A percentile compares a stretch with the other conserved stretches of the same genome.
These are phyloP conservation scores for Thyatira batis DNA, from an alignment of 2,888 invertebrate genomes.

Conservation along the genomic window DNA sequence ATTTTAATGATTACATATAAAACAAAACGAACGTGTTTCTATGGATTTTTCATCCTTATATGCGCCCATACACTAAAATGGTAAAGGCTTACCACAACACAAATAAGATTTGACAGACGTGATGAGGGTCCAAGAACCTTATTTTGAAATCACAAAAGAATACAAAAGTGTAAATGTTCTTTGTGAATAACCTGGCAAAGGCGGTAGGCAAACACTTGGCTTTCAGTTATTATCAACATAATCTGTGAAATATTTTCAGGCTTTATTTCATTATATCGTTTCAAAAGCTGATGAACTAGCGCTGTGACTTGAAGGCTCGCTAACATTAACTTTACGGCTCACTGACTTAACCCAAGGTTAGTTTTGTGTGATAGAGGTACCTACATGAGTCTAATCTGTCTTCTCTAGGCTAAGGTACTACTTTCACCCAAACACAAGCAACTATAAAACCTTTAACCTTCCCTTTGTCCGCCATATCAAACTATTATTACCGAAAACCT, in stretches of 20 bases:
- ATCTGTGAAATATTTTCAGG: neutral
- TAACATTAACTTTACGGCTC: too few species aligned
- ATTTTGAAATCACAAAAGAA: neutral
- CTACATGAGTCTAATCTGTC: too few species aligned
- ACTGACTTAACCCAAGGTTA: too few species aligned
- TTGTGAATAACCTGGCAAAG: neutral
- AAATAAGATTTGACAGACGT: constrained; percentile 32
- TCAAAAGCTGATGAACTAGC: too few species aligned
- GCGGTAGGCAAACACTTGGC: neutral
- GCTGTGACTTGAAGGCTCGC: too few species aligned
- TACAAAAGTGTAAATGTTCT: neutral
- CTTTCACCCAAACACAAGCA: too few species aligned
- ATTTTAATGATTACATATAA: neutral
- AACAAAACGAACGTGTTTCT: neutral
- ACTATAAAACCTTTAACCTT: too few species aligned
- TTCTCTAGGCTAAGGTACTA: too few species aligned
- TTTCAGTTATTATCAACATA: neutral
- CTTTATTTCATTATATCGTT: too few species aligned
- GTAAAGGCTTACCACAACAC: constrained; percentile 26
- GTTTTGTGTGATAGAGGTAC: too few species aligned
- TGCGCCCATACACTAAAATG: neutral
- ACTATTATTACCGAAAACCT: too few species aligned
- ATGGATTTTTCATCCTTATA: neutral
- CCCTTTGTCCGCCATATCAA: too few species aligned
- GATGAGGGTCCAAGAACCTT: constrained; percentile 30